Evolutionary conservation across 1,140 invertebrate genomes (phyloP).

Genomic region (Cardiocondyla obscurior): DNA sequence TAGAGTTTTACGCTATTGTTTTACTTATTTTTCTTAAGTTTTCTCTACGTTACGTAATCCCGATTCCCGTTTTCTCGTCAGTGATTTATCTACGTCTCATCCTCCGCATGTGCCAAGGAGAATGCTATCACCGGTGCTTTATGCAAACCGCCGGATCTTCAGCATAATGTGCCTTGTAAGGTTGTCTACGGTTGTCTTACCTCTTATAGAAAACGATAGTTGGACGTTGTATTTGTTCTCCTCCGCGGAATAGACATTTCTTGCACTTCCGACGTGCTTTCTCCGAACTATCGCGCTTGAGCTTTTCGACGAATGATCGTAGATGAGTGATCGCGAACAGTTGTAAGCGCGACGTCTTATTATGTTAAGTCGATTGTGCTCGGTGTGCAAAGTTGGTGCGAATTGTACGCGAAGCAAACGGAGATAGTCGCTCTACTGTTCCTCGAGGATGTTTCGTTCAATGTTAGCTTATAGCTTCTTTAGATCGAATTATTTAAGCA

Average conservation of each 20-base stretch:
- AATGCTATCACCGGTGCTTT: slow-evolving; percentile 60
- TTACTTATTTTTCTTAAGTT: not conserved
- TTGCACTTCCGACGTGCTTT: slow-evolving; percentile 28
- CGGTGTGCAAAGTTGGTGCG: not conserved
- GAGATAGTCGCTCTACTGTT: not conserved
- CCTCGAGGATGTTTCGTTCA: not conserved
- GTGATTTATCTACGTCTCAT: slow-evolving; percentile 44
- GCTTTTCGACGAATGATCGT: slow-evolving; percentile 22
- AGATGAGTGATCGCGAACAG: slow-evolving; percentile 28
- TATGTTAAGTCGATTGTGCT: slow-evolving; percentile 34
- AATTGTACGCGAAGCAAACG: slow-evolving; percentile 11
- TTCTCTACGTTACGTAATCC: not conserved
- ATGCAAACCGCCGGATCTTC: slow-evolving; percentile 69
- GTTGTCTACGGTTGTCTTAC: slow-evolving; percentile 70
- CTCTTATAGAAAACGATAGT: slow-evolving; percentile 63
- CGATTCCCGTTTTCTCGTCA: slow-evolving; percentile 26
- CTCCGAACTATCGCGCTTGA: slow-evolving; percentile 12
- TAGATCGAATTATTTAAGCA: not conserved
- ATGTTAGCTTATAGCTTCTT: not conserved
- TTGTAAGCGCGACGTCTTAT: slow-evolving; percentile 33
- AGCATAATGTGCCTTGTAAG: slow-evolving; percentile 70
- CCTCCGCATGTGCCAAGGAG: slow-evolving; percentile 42
- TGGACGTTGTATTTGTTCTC: slow-evolving; percentile 37
- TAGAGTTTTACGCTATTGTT: too few species aligned
- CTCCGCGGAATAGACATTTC: slow-evolving; percentile 37